These are phyloP conservation scores for Kryptolebias marmoratus DNA, from an alignment of 2,113 vertebrate species.

Conservation along the genomic window DNA sequence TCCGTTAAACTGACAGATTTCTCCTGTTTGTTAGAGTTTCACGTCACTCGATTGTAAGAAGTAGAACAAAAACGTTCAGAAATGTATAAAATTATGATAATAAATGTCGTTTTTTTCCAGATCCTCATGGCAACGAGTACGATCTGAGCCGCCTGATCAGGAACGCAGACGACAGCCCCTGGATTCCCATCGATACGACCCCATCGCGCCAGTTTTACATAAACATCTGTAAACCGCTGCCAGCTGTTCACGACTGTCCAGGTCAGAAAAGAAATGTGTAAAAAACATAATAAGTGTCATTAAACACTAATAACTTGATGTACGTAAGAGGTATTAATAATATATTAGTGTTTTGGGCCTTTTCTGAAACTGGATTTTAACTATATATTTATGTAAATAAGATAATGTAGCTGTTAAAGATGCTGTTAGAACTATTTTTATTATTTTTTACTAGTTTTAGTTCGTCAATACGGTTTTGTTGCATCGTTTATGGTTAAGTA, in stretches of 20 bases:
- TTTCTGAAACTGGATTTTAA: too few relatives aligned
- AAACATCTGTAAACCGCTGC: constrained; percentile 91
- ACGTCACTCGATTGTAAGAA: background rate
- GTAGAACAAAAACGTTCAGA: background rate
- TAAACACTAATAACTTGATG: too few relatives aligned
- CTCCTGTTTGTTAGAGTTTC: background rate
- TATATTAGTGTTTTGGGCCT: too few relatives aligned
- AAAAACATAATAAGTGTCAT: too few relatives aligned
- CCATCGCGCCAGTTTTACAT: constrained; percentile 86
- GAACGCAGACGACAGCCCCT: constrained; percentile 77
- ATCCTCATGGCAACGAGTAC: constrained; percentile 89
- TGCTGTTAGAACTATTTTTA: too few relatives aligned
- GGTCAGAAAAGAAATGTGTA: constrained; percentile 69
- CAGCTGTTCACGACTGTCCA: constrained; percentile 79
- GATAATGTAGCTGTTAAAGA: too few relatives aligned
- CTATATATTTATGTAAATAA: too few relatives aligned
- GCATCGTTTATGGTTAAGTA: too few relatives aligned
- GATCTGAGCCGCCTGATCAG: constrained; percentile 89
- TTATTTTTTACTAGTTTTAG: too few relatives aligned
- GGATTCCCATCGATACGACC: constrained; percentile 87
- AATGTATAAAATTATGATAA: too few relatives aligned
- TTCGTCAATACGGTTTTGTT: too few relatives aligned
- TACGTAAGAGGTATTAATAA: too few relatives aligned
- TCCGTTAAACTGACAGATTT: background rate
- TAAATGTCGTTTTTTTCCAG: constrained; percentile 65